Conservation (phyloP, 2,113 vertebrate genomes). For the Pholis gunnellus region DNA sequence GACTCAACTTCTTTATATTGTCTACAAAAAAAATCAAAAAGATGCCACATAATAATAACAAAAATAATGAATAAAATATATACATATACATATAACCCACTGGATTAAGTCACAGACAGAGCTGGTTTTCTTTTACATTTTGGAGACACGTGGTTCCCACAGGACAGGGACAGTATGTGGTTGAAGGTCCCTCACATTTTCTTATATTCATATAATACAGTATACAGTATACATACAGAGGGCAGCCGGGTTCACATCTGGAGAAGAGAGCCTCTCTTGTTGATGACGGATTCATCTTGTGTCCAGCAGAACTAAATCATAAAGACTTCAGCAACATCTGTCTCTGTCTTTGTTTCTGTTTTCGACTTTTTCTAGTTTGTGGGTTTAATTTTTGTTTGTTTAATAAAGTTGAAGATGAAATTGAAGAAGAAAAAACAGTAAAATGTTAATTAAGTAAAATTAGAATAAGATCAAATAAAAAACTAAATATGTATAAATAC, state of each 20-base stretch:
- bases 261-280: conserved; percentile 5
- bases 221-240: not conserved
- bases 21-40: too few species aligned
- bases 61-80: too few species aligned
- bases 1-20: too few species aligned
- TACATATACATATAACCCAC: too few species aligned
- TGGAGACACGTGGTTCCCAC: not conserved
- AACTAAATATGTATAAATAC: not conserved
- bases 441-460: too few species aligned
- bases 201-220: too few species aligned
- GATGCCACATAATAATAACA: too few species aligned
- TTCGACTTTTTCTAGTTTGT: not conserved
- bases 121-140: not conserved
- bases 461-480: not conserved
- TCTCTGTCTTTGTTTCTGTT: not conserved
- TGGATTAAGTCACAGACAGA: too few species aligned
- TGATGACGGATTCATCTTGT: conserved; percentile 21
- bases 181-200: not conserved
- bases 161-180: not conserved
- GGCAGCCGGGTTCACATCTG: conserved; percentile 45
- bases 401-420: not conserved
- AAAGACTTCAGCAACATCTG: conserved; percentile 25
- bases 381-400: not conserved
- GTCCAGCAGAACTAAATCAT: conserved; percentile 22
- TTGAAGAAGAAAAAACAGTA: too few species aligned